These are phyloP conservation scores for Acipenser ruthenus DNA, from an alignment of 2,797 vertebrate species.

Conservation along the genomic window DNA sequence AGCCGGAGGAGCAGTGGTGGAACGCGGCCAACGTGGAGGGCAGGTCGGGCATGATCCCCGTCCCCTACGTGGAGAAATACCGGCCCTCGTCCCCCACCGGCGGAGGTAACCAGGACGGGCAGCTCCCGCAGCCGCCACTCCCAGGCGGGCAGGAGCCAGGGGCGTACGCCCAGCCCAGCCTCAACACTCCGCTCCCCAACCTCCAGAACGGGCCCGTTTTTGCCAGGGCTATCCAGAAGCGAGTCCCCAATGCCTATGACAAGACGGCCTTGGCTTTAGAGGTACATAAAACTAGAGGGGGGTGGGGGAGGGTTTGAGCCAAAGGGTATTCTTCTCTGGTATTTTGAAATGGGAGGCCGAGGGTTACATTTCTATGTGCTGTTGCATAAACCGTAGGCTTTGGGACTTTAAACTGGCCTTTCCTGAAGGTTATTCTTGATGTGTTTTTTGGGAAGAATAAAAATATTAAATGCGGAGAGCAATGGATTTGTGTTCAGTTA, in stretches of 20 bases:
- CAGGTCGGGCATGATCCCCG: conserved; percentile 92
- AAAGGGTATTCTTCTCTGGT: too few relatives aligned
- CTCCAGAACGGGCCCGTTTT: conserved; percentile 97
- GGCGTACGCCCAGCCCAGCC: conserved; percentile 92
- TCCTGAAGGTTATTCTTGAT: too few relatives aligned
- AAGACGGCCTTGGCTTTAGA: conserved; percentile 98
- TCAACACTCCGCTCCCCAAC: conserved; percentile 90
- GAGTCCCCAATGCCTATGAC: conserved; percentile 98
- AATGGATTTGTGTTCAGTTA: too few relatives aligned
- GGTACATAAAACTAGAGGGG: conserved; percentile 68
- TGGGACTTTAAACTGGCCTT: too few relatives aligned
- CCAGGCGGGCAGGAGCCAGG: conserved; percentile 83
- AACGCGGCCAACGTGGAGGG: conserved; percentile 90
- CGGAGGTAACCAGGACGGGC: conserved; percentile 81
- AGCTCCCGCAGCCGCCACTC: conserved; percentile 36
- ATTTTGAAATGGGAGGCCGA: too few relatives aligned
- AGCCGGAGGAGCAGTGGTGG: conserved; percentile 99
- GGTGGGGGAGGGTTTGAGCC: background rate
- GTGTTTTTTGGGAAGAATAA: too few relatives aligned
- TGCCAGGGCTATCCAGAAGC: conserved; percentile 97
- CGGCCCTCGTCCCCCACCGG: conserved; percentile 76
- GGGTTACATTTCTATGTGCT: too few relatives aligned
- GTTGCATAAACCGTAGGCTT: too few relatives aligned
- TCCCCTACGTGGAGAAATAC: conserved; percentile 96
- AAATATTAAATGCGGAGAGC: too few relatives aligned